These are phyloP conservation scores for Psittacula echo DNA, from an alignment of 2,797 vertebrate genomes.

Conservation along the genomic window DNA sequence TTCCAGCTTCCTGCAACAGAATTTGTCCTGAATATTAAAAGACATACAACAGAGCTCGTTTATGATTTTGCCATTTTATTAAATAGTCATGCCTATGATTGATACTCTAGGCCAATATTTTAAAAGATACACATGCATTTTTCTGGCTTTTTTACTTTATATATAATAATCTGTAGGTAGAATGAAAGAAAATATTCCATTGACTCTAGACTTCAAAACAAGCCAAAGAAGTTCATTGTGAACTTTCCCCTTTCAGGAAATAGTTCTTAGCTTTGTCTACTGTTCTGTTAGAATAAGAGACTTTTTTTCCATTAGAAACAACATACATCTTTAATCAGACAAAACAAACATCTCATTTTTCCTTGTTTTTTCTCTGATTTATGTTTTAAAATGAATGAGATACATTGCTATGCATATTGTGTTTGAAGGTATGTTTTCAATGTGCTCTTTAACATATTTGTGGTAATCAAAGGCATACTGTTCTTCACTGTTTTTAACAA, in stretches of 20 bases:
- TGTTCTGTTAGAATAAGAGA: background rate
- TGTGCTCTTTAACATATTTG: background rate
- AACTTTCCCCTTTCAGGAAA: background rate
- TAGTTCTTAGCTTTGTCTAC: background rate
- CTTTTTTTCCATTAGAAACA: background rate
- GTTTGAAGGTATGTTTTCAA: background rate
- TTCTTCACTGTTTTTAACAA: background rate
- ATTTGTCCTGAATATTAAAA: constrained; percentile 12
- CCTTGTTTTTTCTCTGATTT: background rate
- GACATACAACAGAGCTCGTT: background rate
- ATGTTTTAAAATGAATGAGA: background rate
- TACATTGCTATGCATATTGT: background rate
- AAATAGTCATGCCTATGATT: background rate
- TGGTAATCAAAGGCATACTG: background rate
- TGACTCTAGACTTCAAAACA: background rate
- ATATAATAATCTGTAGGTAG: background rate
- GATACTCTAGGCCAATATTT: background rate
- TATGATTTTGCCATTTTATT: background rate
- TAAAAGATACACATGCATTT: background rate
- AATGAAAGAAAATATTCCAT: background rate
- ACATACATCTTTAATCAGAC: background rate
- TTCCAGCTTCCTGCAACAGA: background rate
- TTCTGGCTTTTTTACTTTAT: background rate
- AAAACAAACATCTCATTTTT: background rate
- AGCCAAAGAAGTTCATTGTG: background rate